Evolutionary conservation across 2,888 invertebrate genomes (phyloP), one percentile per base, ranked within the genome.

Genomic region (Standfussiana lucernea): DNA sequence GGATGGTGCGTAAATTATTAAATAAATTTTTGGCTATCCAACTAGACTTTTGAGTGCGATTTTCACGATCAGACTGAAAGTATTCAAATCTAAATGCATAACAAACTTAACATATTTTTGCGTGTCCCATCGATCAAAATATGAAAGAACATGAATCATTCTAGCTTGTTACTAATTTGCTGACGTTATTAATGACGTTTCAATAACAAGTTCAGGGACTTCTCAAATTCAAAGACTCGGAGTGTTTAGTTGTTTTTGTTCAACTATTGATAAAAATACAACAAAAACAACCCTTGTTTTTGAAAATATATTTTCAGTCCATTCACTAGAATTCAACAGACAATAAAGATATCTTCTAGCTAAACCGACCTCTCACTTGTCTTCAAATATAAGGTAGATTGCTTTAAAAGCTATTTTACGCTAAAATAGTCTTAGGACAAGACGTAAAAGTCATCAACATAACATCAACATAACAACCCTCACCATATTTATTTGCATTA

Each of bases 191-290:
- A 67, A 75, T 82, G 42, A n/a, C 47, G 61, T 45, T 79, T 62
- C 71, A 82, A 47, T 82, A 82, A 77, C 76, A 83, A 66, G 59
- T 76, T 83, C 70, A 71, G 35, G 66, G 79, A 45, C 50, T 32
- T 1, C 5, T 50, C 15, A 42, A 35, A 53, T 61, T 47, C 15
- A 32, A 77, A n/a, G 21, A 37, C 6, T 37, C 1, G 0, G 42
- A 53, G 13, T 53, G 37, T 32, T 61, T 50, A n/a, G 6, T 24
- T 50, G 13, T 47, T 76, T 50, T 37, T 18, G 15, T 61, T 40
- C 2, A 2, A 28, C 21, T 5, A 13, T 53, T n/a, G n/a, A 1
- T n/a, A 5, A 53, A 53, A 47, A 53, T 10, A 11, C 11, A 53
- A 24, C 10, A 35, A 1, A n/a, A 32, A 35, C 21, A 18, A 15